Conservation (phyloP, 2,888 invertebrate genomes). For the Drosophila kambysellisi region DNA sequence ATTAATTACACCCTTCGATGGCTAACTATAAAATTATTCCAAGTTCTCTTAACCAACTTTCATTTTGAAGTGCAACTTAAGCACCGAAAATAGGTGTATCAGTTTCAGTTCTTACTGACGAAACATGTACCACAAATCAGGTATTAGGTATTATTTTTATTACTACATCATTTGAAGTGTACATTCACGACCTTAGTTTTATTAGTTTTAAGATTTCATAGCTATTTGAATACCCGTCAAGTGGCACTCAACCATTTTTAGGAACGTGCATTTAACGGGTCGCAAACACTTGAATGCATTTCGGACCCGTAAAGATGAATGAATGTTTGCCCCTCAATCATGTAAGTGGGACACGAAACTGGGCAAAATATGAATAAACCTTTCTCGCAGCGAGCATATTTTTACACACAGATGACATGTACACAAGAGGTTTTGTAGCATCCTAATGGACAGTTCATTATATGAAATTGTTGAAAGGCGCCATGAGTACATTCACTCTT, state of each 20-base stretch:
- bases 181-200: background rate
- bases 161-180: background rate
- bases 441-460: slow-evolving; percentile 55
- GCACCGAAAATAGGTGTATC: background rate
- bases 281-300: slow-evolving; percentile 12
- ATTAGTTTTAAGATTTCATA: background rate
- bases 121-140: background rate
- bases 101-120: background rate
- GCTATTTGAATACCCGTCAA: background rate
- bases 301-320: slow-evolving; percentile 21
- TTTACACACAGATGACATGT: slow-evolving; percentile 42
- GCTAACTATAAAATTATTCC: background rate
- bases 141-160: background rate
- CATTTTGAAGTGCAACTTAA: background rate
- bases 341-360: slow-evolving; percentile 44
- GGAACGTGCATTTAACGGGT: slow-evolving; percentile 11
- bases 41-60: background rate
- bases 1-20: background rate
- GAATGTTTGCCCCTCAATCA: slow-evolving; percentile 41
- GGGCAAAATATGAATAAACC: slow-evolving; percentile 40
- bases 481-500: slow-evolving; percentile 68
- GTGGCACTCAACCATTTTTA: background rate
- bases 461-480: slow-evolving; percentile 46
- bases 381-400: slow-evolving; percentile 48
- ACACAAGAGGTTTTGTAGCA: slow-evolving; percentile 38